A percentile compares a stretch with the other conserved stretches of the same genome.
Conservation (phyloP, 2,888 invertebrate species). For the Xylota sylvarum region DNA sequence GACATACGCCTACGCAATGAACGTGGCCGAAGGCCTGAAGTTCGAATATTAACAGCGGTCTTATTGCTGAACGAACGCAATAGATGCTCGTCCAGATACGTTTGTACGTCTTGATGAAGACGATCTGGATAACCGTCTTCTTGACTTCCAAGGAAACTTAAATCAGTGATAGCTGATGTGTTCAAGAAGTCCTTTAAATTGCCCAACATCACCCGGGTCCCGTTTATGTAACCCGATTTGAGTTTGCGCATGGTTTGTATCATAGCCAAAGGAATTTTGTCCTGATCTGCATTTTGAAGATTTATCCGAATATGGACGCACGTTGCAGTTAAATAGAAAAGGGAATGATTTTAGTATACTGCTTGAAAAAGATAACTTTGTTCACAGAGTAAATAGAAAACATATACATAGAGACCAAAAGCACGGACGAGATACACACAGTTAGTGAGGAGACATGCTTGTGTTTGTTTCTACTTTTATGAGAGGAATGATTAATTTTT, state of each 20-base stretch:
- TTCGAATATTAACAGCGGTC: constrained; percentile 87
- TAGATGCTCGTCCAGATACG: constrained; percentile 94
- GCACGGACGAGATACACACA: constrained; percentile 18
- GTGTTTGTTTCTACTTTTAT: constrained; percentile 21
- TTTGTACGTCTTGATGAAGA: constrained; percentile 92
- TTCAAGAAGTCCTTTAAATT: constrained; percentile 97
- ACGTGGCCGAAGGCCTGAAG: constrained; percentile 86
- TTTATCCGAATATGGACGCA: neutral
- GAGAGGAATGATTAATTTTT: neutral
- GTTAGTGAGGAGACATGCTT: constrained; percentile 64
- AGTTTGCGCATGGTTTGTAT: constrained; percentile 99
- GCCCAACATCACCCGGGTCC: constrained; percentile 98
- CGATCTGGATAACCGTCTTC: constrained; percentile 96
- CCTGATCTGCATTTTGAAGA: constrained; percentile 89
- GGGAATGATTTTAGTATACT: constrained; percentile 5
- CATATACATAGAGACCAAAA: constrained; percentile 37
- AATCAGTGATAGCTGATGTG: constrained; percentile 98
- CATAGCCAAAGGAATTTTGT: constrained; percentile 96
- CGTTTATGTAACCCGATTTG: constrained; percentile 99
- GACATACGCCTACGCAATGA: constrained; percentile 91
- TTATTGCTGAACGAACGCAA: constrained; percentile 92
- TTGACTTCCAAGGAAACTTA: constrained; percentile 97
- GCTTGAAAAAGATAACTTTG: neutral
- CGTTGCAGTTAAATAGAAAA: constrained; percentile 6
- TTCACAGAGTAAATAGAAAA: constrained; percentile 14